Percentiles rank a stretch among this genome's conserved stretches.
Conservation (phyloP, 2,797 vertebrate species). For the Rhinophrynus dorsalis region DNA sequence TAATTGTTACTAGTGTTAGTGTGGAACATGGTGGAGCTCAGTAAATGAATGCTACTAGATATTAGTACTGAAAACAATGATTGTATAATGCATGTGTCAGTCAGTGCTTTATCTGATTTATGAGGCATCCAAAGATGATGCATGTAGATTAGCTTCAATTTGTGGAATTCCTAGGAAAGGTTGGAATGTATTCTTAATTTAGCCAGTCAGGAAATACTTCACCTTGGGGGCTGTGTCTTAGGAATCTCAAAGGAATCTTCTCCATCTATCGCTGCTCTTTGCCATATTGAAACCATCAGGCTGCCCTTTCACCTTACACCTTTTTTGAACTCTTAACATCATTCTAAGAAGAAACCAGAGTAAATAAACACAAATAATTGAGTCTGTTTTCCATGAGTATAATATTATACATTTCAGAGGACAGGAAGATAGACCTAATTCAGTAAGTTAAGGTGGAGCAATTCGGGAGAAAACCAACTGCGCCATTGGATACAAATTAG, state of each 20-base stretch:
- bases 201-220: slow-evolving; percentile 27
- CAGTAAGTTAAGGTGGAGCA: no score
- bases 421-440: not conserved
- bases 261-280: slow-evolving; percentile 12
- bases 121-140: not conserved
- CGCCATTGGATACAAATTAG: no score
- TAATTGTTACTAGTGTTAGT: no score
- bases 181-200: slow-evolving; percentile 18
- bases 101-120: no score
- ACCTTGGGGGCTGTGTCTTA: slow-evolving; percentile 8
- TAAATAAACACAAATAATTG: slow-evolving; percentile 18
- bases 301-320: slow-evolving; percentile 35
- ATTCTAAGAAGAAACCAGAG: not conserved
- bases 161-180: slow-evolving; percentile 14
- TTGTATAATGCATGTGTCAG: no score
- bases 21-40: no score
- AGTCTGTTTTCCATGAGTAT: not conserved
- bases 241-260: slow-evolving; percentile 20
- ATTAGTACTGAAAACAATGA: no score
- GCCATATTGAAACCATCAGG: slow-evolving; percentile 34
- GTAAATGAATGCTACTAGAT: no score
- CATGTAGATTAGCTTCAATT: not conserved
- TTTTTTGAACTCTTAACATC: slow-evolving; percentile 17
- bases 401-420: not conserved
- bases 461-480: no score